These are phyloP conservation scores for Dolichoris vasculosae DNA, from an alignment of 1,140 invertebrate species.

Conservation along the genomic window DNA sequence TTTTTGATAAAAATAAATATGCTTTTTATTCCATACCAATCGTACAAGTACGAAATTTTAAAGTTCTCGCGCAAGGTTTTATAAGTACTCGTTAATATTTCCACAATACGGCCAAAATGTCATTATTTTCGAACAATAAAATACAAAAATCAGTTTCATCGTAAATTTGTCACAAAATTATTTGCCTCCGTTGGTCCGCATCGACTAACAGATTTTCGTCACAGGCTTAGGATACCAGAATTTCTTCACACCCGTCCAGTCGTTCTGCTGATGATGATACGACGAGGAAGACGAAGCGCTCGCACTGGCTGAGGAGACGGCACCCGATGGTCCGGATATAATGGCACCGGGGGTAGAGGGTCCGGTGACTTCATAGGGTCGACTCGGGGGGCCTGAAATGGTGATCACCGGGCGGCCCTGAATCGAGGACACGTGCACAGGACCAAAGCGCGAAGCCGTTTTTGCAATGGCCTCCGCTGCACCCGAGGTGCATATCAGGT, in stretches of 20 bases:
- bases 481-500: conserved; percentile 2
- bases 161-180: not conserved
- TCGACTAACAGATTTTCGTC: not conserved
- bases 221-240: conserved; percentile 32
- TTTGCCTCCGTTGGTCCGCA: not conserved
- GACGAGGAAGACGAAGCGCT: not conserved
- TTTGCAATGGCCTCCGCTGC: conserved; percentile 13
- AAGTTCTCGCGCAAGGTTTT: no score
- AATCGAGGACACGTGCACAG: conserved; percentile 32
- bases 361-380: not conserved
- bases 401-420: conserved; percentile 46
- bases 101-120: no score
- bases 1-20: no score
- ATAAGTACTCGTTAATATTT: no score
- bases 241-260: conserved; percentile 53
- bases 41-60: no score
- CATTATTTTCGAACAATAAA: not conserved
- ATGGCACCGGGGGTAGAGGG: conserved; percentile 63
- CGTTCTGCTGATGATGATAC: conserved; percentile 56
- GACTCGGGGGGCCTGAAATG: conserved; percentile 27
- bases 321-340: conserved; percentile 66
- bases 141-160: not conserved
- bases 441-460: conserved; percentile 39
- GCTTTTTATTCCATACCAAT: no score
- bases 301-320: not conserved